Conservation (phyloP, 2,888 invertebrate genomes). For the Xestia sexstrigata region DNA sequence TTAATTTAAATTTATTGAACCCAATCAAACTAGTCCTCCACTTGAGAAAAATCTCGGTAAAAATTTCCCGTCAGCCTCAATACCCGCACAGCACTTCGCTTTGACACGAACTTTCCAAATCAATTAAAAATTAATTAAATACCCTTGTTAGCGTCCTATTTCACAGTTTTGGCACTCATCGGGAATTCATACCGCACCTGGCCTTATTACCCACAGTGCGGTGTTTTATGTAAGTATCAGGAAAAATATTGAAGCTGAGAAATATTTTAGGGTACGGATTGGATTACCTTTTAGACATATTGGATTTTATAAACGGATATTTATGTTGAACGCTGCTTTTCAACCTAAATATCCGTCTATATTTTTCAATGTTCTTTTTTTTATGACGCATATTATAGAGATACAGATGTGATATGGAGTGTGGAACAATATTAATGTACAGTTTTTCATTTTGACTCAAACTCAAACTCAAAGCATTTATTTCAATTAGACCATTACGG, state of each 20-base stretch:
- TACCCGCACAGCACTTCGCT: constrained; percentile 50
- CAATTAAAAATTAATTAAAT: constrained; percentile 85
- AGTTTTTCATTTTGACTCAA: no score
- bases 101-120: constrained; percentile 73
- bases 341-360: no score
- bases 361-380: not conserved
- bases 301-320: constrained; percentile 13
- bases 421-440: no score
- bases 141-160: constrained; percentile 72
- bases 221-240: constrained; percentile 49
- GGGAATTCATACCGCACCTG: constrained; percentile 70
- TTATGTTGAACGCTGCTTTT: not conserved
- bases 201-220: constrained; percentile 23
- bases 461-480: no score
- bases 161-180: constrained; percentile 68
- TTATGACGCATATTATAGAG: not conserved
- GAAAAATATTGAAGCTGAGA: constrained; percentile 35
- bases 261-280: constrained; percentile 19
- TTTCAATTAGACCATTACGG: no score
- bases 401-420: no score
- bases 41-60: constrained; percentile 13
- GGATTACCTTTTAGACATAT: constrained; percentile 50
- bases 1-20: not conserved
- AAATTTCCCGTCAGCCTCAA: constrained; percentile 39
- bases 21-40: not conserved